Evolutionary conservation across 2,113 vertebrate species (phyloP), one percentile per base, ranked within the genome.

Genomic region (Piprites chloris): DNA sequence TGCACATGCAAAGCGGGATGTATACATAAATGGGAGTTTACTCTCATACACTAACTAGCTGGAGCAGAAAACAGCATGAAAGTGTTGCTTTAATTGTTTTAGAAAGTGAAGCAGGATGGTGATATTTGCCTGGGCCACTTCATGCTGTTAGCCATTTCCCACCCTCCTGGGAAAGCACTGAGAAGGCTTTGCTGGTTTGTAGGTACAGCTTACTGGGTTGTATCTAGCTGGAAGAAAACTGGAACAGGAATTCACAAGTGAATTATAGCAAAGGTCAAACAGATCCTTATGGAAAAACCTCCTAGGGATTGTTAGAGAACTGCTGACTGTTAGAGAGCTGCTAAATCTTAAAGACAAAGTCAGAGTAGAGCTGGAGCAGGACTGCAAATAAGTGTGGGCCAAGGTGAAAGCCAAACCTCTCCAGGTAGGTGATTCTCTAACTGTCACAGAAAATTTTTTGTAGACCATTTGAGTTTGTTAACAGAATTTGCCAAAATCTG

Each of bases 221-320:
- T 9, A 46, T 18, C 33, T 47, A 68, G 35, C 23, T 37, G 20
- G 68, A 84, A 52, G 42, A 55, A n/a, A 74, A 74, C 8, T 0
- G 0, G 28, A 44, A 41, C 32, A 56, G 47, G 33, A 42, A 67
- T 92, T 72, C 37, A 46, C 69, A 18, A 50, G 33, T 27, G 33
- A 84, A n/a, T 41, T 39, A 50, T 24, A 80, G 28, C 0, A 0
- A 80, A 17, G 9, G 53, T 73, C 50, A 61, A 62, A 52, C 2
- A 77, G 3, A 21, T 80, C 39, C 47, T 30, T 44, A 12, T 1
- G 6, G 67, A 76, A 73, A 44, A 58, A 14, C 3, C 35, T 78
- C 26, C 53, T 30, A 65, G 77, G 65, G 39, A 42, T 26, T 37
- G 8, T 37, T 41, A 37, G 58, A 79, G 26, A 82, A n/a, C 8